phyloP scores from a whole-genome alignment of 2,888 invertebrate genomes.

The Athetis lepigone region DNA sequence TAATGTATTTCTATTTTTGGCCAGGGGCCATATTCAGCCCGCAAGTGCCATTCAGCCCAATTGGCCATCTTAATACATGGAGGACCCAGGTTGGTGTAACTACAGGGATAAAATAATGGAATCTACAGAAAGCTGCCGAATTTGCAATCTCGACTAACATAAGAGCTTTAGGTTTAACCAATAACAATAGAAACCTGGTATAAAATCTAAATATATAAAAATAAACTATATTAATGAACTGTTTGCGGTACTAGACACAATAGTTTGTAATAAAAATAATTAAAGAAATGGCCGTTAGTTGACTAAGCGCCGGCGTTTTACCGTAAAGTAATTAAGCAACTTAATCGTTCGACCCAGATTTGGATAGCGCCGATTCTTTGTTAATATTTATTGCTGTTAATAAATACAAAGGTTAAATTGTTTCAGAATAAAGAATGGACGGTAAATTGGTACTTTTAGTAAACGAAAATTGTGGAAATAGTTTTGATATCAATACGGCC shows the following conservation, averaged over 20 bases:
- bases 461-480: conserved; percentile 17
- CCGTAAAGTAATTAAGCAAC: conserved; percentile 55
- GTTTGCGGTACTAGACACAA: conserved; percentile 22
- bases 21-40: too few relatives aligned
- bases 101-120: too few relatives aligned
- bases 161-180: neutral
- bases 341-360: conserved; percentile 60
- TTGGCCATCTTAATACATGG: too few relatives aligned
- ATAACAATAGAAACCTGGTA: neutral
- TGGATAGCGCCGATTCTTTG: conserved; percentile 35
- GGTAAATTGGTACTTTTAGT: conserved; percentile 6
- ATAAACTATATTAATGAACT: conserved; percentile 12
- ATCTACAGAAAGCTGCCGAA: too few relatives aligned
- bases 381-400: conserved; percentile 47
- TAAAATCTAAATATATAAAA: neutral
- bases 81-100: too few relatives aligned
- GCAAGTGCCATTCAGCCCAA: too few relatives aligned
- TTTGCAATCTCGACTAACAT: neutral
- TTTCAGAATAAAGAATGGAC: conserved; percentile 20
- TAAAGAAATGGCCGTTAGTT: conserved; percentile 44
- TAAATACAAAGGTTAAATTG: conserved; percentile 41
- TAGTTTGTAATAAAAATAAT: conserved; percentile 42
- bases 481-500: neutral
- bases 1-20: too few relatives aligned
- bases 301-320: conserved; percentile 30